Evolutionary conservation across 2,888 invertebrate genomes (phyloP), one percentile per base, ranked within the genome.

Genomic region (Nasonovia ribisnigri): DNA sequence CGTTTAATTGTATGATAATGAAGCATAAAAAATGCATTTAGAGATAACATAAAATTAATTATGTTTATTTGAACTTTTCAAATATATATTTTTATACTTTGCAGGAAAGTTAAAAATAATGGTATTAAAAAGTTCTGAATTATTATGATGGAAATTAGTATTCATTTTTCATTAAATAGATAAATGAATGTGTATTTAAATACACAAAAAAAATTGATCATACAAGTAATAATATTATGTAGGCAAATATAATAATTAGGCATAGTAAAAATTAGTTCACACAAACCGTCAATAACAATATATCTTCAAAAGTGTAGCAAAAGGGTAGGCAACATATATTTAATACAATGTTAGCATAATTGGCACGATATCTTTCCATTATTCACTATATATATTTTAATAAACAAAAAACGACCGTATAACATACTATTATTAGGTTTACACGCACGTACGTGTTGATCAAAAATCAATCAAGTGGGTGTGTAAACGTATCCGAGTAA

Each of bases 401-500:
- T 24, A 77, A 77, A 20, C 16, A 77, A 77, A 77, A 77, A 36
- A 77, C 36, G 77, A 77, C 6, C 8, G 10, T 46, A 10, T 36
- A 77, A 77, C 6, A 77, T 77, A 77, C 20, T 77, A 29, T 77
- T 77, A 29, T 60, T 60, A 77, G 6, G 16, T 77, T 77, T 20
- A 8, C 36, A 36, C 67, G 36, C n/a, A 16, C 77, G 77, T n/a
- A 2, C 36, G 20, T 36, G 77, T 36, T 77, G 43, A 29, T 16
- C 60, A 24, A 51, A 90, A 84, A 91, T 91, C 91, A 54, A 91
- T 91, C 84, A 6, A 84, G 54, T 43, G 54, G 20, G 24, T 43
- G 10, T 54, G 20, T 43, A 84, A 42, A 16, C 84, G 84, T 48
- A 67, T 36, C 46, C 54, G 13, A 84, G 84, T 91, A 84, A 91